A percentile compares a stretch with the other conserved stretches of the same genome.
phyloP scores from a whole-genome alignment of 2,113 vertebrate species.

The Rhineura floridana region DNA sequence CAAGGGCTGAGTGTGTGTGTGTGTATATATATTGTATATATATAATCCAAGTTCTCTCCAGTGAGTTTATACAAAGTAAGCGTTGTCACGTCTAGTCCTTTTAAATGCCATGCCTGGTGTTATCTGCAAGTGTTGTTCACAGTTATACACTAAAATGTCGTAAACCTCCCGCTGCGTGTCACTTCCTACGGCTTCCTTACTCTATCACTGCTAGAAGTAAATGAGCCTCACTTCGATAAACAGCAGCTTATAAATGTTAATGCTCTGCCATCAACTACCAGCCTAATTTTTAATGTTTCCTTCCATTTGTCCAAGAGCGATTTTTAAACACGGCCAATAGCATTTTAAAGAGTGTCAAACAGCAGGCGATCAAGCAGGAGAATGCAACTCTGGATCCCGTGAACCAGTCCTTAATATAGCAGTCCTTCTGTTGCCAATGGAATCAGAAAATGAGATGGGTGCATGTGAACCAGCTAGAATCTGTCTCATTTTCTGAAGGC shows the following conservation, averaged over 20 bases:
- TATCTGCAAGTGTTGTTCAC: not conserved
- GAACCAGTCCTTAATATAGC: not conserved
- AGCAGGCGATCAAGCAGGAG: not conserved
- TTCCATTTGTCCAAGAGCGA: not conserved
- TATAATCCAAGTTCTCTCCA: constrained; percentile 4
- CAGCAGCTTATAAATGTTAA: constrained; percentile 20
- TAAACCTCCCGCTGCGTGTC: not conserved
- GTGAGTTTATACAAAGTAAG: not conserved
- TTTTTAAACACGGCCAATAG: not conserved
- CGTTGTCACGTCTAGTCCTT: not conserved
- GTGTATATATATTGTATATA: too few relatives aligned
- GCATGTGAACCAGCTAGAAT: not conserved
- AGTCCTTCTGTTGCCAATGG: not conserved
- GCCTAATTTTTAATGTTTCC: constrained; percentile 22
- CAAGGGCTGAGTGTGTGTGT: too few relatives aligned
- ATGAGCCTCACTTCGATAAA: not conserved
- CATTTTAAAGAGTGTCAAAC: constrained; percentile 19
- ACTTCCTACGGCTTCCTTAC: not conserved
- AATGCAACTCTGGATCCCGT: not conserved
- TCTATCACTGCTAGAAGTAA: not conserved
- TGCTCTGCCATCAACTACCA: not conserved
- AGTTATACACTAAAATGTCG: not conserved
- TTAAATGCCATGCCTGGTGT: not conserved
- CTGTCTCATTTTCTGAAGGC: not conserved
- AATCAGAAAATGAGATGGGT: not conserved